Evolutionary conservation across 2,888 invertebrate genomes (phyloP).

Genomic region (Drosophila eohydei): DNA sequence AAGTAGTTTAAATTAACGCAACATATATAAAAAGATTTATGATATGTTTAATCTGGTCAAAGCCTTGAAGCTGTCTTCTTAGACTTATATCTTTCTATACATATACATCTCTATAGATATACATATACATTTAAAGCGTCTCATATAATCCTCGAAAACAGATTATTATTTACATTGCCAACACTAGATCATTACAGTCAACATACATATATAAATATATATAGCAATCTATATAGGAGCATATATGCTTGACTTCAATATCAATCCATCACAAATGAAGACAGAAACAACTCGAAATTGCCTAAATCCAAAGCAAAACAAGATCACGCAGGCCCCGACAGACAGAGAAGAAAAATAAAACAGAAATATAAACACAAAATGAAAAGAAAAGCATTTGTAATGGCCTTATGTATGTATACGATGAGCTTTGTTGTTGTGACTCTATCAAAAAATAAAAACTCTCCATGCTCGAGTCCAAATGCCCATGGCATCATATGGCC

Average conservation of each 20-base stretch:
- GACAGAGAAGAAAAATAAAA: conserved; percentile 24
- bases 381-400: conserved; percentile 77
- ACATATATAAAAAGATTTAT: background rate
- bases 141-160: conserved; percentile 36
- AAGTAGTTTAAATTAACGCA: background rate
- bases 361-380: conserved; percentile 68
- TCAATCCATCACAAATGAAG: conserved; percentile 70
- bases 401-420: conserved; percentile 42
- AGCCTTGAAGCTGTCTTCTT: conserved; percentile 60
- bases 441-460: conserved; percentile 13
- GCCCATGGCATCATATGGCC: conserved; percentile 59
- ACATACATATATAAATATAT: conserved; percentile 19
- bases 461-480: conserved; percentile 50
- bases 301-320: conserved; percentile 69
- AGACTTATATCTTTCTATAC: conserved; percentile 4
- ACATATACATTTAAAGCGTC: conserved; percentile 24
- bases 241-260: conserved; percentile 50
- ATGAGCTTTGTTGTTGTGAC: conserved; percentile 28
- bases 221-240: background rate
- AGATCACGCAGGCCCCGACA: conserved; percentile 70
- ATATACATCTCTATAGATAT: background rate
- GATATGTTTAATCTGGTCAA: conserved; percentile 20
- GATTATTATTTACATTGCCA: conserved; percentile 55
- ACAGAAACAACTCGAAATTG: conserved; percentile 58
- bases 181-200: conserved; percentile 55